Conservation (phyloP, 1,140 invertebrate species). For the Drosophila nigrodunni region DNA sequence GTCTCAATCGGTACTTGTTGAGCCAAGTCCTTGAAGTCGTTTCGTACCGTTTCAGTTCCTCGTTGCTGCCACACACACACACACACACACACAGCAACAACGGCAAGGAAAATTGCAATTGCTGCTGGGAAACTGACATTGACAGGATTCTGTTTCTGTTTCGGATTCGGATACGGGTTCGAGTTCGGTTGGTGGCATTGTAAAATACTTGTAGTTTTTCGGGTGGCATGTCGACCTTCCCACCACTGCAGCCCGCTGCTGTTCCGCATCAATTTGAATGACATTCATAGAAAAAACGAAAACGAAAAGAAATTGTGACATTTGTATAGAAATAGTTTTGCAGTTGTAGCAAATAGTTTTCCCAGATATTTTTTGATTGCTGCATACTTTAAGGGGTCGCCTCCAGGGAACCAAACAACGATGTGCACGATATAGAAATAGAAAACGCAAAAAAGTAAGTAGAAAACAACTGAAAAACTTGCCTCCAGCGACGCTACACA, state of each 20-base stretch:
- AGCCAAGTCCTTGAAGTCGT: slow-evolving; percentile 44
- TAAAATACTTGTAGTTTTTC: slow-evolving; percentile 33
- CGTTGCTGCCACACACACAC: slow-evolving; percentile 33
- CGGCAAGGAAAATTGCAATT: slow-evolving; percentile 69
- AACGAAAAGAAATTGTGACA: slow-evolving; percentile 74
- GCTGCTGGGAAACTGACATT: slow-evolving; percentile 71
- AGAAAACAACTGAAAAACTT: slow-evolving; percentile 16
- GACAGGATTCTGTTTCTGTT: slow-evolving; percentile 47
- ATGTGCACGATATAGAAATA: neutral
- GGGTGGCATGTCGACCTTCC: slow-evolving; percentile 32
- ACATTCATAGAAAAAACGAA: slow-evolving; percentile 69
- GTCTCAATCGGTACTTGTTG: slow-evolving; percentile 61
- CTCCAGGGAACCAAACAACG: slow-evolving; percentile 3
- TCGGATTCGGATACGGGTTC: neutral
- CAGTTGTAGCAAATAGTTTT: slow-evolving; percentile 75
- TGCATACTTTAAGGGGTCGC: slow-evolving; percentile 65
- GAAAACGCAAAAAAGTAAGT: slow-evolving; percentile 12
- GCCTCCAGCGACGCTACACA: neutral
- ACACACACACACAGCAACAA: neutral
- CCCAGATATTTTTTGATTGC: slow-evolving; percentile 79
- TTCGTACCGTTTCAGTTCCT: slow-evolving; percentile 26
- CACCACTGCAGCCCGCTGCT: slow-evolving; percentile 26
- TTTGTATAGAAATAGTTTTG: slow-evolving; percentile 79
- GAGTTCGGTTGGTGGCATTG: slow-evolving; percentile 34
- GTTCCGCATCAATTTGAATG: slow-evolving; percentile 78